Evolutionary conservation across 2,113 vertebrate genomes (phyloP).

Genomic region (Chaenocephalus aceratus): DNA sequence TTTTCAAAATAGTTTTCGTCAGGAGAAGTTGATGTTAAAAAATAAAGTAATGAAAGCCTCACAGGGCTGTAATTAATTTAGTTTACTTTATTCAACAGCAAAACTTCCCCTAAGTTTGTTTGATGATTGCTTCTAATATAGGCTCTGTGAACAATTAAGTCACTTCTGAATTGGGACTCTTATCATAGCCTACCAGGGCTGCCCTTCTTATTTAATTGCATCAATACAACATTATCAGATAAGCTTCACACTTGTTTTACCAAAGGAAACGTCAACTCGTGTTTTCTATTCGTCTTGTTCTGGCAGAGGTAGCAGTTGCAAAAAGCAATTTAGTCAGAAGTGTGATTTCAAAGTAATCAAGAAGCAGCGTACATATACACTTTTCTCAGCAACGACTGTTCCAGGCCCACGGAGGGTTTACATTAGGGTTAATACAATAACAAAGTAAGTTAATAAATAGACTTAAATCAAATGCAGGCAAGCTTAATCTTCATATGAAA

Average conservation of each 20-base stretch:
- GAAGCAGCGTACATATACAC: not conserved
- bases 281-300: not conserved
- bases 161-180: not conserved
- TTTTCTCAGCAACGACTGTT: conserved; percentile 3
- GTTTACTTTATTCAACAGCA: not conserved
- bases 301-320: not conserved
- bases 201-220: conserved; percentile 17
- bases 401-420: conserved; percentile 2
- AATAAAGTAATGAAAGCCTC: not conserved
- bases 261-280: no score
- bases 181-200: not conserved
- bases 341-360: not conserved
- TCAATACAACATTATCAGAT: conserved; percentile 43
- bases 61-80: not conserved
- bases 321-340: conserved; percentile 17
- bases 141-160: not conserved
- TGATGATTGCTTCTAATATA: not conserved
- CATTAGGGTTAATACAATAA: not conserved
- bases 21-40: not conserved
- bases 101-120: not conserved
- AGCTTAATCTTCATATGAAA: not conserved
- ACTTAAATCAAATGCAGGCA: not conserved
- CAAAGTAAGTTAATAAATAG: not conserved
- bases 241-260: conserved; percentile 4
- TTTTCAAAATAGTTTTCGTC: conserved; percentile 10